Evolutionary conservation across 2,888 invertebrate species (phyloP), one percentile per base, ranked within the genome.

Genomic region (Oligia strigilis): DNA sequence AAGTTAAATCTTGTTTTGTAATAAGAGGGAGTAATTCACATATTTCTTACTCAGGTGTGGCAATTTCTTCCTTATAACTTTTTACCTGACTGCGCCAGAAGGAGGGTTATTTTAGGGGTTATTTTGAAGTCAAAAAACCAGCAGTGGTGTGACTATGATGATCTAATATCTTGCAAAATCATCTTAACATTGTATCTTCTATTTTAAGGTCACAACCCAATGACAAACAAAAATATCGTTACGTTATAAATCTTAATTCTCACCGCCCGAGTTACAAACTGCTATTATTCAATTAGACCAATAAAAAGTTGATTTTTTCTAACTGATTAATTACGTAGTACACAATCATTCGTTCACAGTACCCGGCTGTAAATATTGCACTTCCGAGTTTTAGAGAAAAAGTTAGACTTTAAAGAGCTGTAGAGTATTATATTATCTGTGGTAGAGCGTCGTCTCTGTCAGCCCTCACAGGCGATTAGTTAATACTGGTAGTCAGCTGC

Each of bases 201-300:
- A 60, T 62, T 62, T 70, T 29, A 71, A 67, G 36, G 79, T 71
- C 72, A 87, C 65, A 73, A 62, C 69, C 13, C 0, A 69, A 29
- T 64, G 11, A 13, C 17, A n/a, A 67, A 77, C 55, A 75, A 74
- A 78, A 81, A 87, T 73, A 83, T 76, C 40, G 72, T 76, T 74
- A 46, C 72, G 58, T 13, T 52, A 89, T 89, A 89, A 81, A 81
- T 89, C 77, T 72, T 79, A 82, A 89, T 87, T 79, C 67, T 29
- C 49, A 36, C 55, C 40, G 60, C 43, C 65, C 46, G 65, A 60
- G 71, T 69, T 67, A 13, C 66, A 43, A 74, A 62, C 55, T 3
- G 4, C 84, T 77, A 89, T 88, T 89, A 89, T 88, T 89, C 90
- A 88, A 88, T 89, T 86, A 86, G 70, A 29, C 73, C 84, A 88